phyloP scores from a whole-genome alignment of 2,113 vertebrate species.

The Pelvicachromis taeniatus region DNA sequence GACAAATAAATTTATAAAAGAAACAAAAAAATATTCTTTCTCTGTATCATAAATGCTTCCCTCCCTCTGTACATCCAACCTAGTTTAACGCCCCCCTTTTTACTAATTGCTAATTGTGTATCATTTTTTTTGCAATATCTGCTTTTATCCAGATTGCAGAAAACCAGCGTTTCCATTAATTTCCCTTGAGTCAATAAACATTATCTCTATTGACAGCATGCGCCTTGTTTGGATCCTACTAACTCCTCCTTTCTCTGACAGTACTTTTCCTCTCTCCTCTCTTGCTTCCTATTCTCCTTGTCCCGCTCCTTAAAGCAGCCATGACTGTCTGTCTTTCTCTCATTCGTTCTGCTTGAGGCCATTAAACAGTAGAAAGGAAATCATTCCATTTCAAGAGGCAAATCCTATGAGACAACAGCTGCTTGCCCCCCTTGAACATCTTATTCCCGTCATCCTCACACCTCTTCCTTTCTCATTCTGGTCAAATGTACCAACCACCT shows the following conservation, averaged over 20 bases:
- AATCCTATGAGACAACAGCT: background rate
- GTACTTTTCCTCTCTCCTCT: background rate
- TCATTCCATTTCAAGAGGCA: conserved; percentile 13
- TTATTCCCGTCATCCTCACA: background rate
- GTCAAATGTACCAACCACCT: conserved; percentile 10
- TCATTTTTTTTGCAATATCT: background rate
- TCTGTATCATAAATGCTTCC: background rate
- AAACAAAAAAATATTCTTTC: background rate
- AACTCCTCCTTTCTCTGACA: background rate
- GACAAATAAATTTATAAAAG: background rate
- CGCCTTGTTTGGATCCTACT: conserved; percentile 22
- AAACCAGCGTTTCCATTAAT: background rate
- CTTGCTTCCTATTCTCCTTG: conserved; percentile 36
- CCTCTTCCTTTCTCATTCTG: background rate
- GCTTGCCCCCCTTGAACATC: background rate
- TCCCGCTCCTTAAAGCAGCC: conserved; percentile 55
- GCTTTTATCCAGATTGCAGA: background rate
- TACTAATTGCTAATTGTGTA: background rate
- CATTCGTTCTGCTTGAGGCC: background rate
- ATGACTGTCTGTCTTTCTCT: conserved; percentile 40
- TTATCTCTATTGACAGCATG: background rate
- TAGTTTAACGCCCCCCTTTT: background rate
- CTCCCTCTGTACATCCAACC: background rate
- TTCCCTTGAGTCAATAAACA: background rate
- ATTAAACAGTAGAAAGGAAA: conserved; percentile 7